Base-by-base conservation (phyloP, 2,797 vertebrate genomes). In the Falco naumanni region DNA sequence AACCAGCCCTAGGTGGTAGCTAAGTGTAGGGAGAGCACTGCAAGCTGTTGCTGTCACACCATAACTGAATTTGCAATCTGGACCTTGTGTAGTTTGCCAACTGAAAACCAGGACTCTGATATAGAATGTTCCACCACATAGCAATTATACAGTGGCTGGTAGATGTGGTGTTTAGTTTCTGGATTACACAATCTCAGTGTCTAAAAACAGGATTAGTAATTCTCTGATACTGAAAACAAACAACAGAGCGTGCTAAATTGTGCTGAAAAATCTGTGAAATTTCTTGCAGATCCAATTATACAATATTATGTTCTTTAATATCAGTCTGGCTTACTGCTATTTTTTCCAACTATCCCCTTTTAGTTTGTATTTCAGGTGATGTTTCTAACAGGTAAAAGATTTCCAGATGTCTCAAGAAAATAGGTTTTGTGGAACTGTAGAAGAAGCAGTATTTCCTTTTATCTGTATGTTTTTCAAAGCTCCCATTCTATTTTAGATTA, bases 81-180 rank as follows among this genome's bases (percentile, higher is more conserved):
- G 41, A 60, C 19, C 16, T n/a, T 21, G n/a, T 41, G 16, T 33
- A 24, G 24, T 45, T 31, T 64, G 37, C 9, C 51, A 54, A 19
- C 28, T 61, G 28, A 56, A 89, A 76, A 84, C 19, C 10, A 31
- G 31, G 14, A 64, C 13, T 37, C 6, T 63, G 28, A 54, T 29
- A 64, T 7, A 79, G 26, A 25, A 14, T 19, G 19, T 14, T 48
- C 15, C 45, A 81, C 24, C 45, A n/a, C 37, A 43, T 9, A 77
- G 68, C 50, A 71, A 7, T 29, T 37, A 41, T 5, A 33, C 2
- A 16, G 11, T 15, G 5, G 24, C 31, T 2, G 2, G 9, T 1
- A 50, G n/a, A 34, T 31, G 74, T 17, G 11, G 13, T 69, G 41
- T 65, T 57, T 26, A 12, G 47, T 68, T 90, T 78, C 89, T 64